Evolutionary conservation across 2,797 vertebrate species (phyloP), one percentile per base, ranked within the genome.

Genomic region (Prunella strophiata): DNA sequence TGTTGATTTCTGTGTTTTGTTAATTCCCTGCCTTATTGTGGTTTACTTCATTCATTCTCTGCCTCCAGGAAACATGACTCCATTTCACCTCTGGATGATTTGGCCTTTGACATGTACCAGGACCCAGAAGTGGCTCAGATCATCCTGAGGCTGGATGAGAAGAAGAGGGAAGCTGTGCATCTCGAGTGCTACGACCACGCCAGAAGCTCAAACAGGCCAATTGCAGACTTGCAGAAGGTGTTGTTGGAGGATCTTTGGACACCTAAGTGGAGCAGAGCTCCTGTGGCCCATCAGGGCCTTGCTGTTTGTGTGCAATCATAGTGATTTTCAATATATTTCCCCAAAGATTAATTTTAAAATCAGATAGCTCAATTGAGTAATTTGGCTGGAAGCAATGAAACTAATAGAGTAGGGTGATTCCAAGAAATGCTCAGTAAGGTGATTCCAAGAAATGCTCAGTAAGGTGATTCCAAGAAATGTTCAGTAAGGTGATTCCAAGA

Each of bases 31-130:
- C 2, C 34, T 66, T 65, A 2, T 10, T 87, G 36, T 32, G 54
- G 14, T 8, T 59, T 12, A 10, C 13, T 85, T 79, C 10, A 68
- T 12, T 18, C 5, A 6, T 30, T 74, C n/a, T 61, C 3, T 80
- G 13, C 36, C 55, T 62, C 43, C 93, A 99, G 99, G 91, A 99
- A 98, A 87, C 94, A 90, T 40, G 98, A 99, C 70, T 97, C 97
- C 43, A 98, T 98, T 82, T 99, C 99, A 4, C 99, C 98, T 3
- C 97, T 99, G 52, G 99, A 99, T 4, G 99, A 99, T 96, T 95
- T 99, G 96, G 99, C 99, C 5, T 99, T 99, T 78, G 99, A 99
- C 94, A 99, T 99, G 99, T 99, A 99, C 97, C 99, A 99, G 94
- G 99, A 99, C 91, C 99, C 99, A 0, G 99, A 99, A 62, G 99